These are phyloP conservation scores for Stratiolaelaps scimitus DNA, from an alignment of 1,140 invertebrate species.

Conservation along the genomic window DNA sequence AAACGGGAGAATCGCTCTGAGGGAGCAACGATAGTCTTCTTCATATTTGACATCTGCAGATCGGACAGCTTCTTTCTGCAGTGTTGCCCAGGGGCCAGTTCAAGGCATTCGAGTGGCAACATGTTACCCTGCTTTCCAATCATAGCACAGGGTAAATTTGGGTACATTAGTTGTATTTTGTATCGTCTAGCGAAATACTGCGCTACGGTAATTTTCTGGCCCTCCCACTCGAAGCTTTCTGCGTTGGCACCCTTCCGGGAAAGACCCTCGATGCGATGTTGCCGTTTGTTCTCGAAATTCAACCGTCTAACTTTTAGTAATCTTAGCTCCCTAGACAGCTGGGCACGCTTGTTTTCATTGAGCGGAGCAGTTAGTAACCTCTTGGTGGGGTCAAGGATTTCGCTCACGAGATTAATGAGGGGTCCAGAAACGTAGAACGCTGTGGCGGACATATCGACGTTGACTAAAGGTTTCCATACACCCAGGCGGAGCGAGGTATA, in stretches of 20 bases:
- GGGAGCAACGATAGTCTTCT: constrained; percentile 37
- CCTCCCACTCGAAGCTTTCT: constrained; percentile 31
- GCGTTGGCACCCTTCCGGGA: constrained; percentile 29
- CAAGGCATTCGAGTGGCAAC: constrained; percentile 40
- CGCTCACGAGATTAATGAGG: constrained; percentile 29
- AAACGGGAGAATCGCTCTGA: constrained; percentile 36
- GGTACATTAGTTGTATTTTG: constrained; percentile 35
- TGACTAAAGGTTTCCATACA: constrained; percentile 33
- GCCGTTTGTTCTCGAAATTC: constrained; percentile 31
- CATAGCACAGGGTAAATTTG: constrained; percentile 39
- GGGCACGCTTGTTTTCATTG: constrained; percentile 29
- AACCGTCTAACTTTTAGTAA: constrained; percentile 33
- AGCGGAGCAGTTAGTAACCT: background rate
- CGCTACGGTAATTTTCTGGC: constrained; percentile 35
- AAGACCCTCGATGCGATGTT: constrained; percentile 33
- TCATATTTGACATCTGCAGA: constrained; percentile 34
- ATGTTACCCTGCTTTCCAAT: constrained; percentile 37
- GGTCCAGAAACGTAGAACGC: constrained; percentile 31
- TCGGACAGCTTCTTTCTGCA: constrained; percentile 33
- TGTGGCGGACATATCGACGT: constrained; percentile 33
- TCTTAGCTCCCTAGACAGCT: constrained; percentile 32
- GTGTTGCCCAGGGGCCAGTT: constrained; percentile 37
- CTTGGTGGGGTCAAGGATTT: background rate
- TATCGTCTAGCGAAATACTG: constrained; percentile 37
- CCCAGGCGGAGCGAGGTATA: constrained; percentile 33